Evolutionary conservation across 2,113 vertebrate species (phyloP).

Genomic region (Nothocercus nigrocapillus): DNA sequence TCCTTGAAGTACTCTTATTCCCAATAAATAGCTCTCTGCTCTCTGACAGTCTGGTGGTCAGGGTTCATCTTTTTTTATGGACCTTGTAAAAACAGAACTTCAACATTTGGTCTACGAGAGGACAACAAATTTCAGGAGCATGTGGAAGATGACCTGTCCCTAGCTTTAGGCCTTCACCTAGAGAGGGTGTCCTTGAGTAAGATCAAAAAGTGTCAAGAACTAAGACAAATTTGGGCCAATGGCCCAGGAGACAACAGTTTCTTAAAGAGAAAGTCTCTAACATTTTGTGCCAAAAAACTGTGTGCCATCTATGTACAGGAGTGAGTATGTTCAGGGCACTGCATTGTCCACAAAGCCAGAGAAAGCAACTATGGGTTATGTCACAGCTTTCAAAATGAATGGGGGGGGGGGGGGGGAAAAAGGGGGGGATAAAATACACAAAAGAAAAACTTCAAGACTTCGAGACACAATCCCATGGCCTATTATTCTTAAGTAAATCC

Average conservation of each 20-base stretch:
- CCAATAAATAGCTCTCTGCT: neutral
- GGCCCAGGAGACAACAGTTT: too few species aligned
- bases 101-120: neutral
- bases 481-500: neutral
- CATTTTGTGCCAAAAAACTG: neutral
- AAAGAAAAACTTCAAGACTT: neutral
- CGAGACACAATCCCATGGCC: neutral
- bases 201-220: neutral
- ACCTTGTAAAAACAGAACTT: neutral
- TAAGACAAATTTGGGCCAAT: neutral
- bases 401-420: too few species aligned
- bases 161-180: neutral
- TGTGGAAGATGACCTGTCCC: neutral
- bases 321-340: neutral
- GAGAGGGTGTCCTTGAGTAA: neutral
- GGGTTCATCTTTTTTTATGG: neutral
- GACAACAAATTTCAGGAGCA: neutral
- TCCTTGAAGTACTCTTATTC: neutral
- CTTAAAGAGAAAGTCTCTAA: neutral
- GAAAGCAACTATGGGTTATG: neutral
- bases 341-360: neutral
- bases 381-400: neutral
- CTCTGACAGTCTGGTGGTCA: neutral
- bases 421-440: neutral
- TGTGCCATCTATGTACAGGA: neutral